Percentiles rank a stretch among this genome's conserved stretches.
phyloP scores from a whole-genome alignment of 2,113 vertebrate species.

The Merops nubicus region DNA sequence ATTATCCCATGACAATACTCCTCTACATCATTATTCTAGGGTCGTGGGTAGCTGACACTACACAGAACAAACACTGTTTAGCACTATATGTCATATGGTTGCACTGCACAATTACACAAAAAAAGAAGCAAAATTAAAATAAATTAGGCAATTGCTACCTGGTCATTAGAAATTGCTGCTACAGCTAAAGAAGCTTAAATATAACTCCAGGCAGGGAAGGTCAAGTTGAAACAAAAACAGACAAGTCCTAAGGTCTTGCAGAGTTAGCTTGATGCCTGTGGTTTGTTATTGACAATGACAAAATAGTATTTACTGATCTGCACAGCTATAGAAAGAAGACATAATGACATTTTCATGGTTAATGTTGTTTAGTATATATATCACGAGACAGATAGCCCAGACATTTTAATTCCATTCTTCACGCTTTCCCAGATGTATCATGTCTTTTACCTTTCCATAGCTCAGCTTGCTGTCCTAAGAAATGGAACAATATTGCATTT shows the following conservation, averaged over 20 bases:
- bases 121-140: background rate
- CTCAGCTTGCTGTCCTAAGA: background rate
- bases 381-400: background rate
- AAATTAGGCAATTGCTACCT: background rate
- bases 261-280: background rate
- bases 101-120: background rate
- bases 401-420: background rate
- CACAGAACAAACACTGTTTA: background rate
- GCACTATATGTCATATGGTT: background rate
- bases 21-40: background rate
- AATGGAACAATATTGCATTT: background rate
- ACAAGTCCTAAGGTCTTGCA: background rate
- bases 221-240: background rate
- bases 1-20: background rate
- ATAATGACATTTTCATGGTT: background rate
- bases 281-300: background rate
- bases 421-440: background rate
- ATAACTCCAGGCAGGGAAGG: background rate
- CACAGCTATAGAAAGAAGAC: background rate
- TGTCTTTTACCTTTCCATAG: background rate
- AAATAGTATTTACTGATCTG: background rate
- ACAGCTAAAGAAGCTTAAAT: background rate
- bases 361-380: background rate
- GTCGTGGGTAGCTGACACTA: fast-evolving
- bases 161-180: background rate